These are phyloP conservation scores for Typhlichthys eigenmanni DNA, from an alignment of 2,797 vertebrate genomes.

Conservation along the genomic window DNA sequence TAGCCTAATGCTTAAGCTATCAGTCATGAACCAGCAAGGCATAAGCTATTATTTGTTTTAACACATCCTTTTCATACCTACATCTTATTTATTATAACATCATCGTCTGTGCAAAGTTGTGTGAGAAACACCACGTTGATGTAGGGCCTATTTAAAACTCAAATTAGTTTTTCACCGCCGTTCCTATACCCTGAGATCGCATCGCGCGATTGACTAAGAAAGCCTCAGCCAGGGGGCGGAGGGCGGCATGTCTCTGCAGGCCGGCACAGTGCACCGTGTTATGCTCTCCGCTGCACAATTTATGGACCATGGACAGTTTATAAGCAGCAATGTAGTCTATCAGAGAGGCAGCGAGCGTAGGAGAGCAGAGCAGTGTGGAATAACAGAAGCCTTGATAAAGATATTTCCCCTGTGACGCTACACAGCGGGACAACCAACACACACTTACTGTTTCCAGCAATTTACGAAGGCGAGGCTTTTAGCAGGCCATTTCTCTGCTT, in stretches of 20 bases:
- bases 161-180: not conserved
- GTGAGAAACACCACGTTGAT: too few relatives aligned
- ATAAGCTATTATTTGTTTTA: too few relatives aligned
- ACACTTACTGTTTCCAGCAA: slow-evolving; percentile 85
- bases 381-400: slow-evolving; percentile 92
- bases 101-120: too few relatives aligned
- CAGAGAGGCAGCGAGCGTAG: slow-evolving; percentile 86
- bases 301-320: slow-evolving; percentile 97
- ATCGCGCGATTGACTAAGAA: slow-evolving; percentile 58
- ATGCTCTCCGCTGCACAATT: slow-evolving; percentile 88
- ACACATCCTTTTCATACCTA: too few relatives aligned
- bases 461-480: slow-evolving; percentile 78
- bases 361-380: slow-evolving; percentile 88
- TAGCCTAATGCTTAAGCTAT: too few relatives aligned
- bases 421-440: slow-evolving; percentile 89
- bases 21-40: too few relatives aligned
- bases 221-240: slow-evolving; percentile 45
- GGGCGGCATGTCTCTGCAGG: slow-evolving; percentile 77
- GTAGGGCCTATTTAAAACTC: too few relatives aligned
- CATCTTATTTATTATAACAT: too few relatives aligned
- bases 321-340: slow-evolving; percentile 94
- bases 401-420: slow-evolving; percentile 90
- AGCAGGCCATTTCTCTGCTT: slow-evolving; percentile 55
- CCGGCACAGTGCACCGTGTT: slow-evolving; percentile 80
- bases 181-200: slow-evolving; percentile 39